Base-by-base conservation (phyloP, 2,113 vertebrate species). In the Narcine bancroftii region DNA sequence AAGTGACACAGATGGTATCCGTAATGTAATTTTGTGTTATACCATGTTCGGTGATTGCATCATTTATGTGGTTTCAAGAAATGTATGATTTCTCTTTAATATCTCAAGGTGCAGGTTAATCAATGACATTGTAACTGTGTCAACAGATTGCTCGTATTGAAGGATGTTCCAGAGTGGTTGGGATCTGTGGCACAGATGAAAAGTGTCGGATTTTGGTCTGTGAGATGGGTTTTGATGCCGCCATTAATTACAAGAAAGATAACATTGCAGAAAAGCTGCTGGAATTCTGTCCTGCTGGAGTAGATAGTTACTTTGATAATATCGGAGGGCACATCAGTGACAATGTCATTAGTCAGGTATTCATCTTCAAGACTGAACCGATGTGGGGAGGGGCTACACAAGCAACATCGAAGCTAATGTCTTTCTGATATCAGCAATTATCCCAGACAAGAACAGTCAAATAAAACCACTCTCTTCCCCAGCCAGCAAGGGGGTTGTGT, bases 281-380 rank as follows among this genome's bases (percentile, higher is more conserved):
- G 92, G 94, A 97, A 75, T 93, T 95, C 89, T 99, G 98, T 93
- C 97, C 98, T 0, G 93, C 92, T 0, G 98, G 98, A 77, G 96
- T 99, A 76, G 97, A 99, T 93, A 93, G 98, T 93, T 99, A 99
- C 94, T 99, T 99, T 93, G 99, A 99, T 94, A 99, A 99, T 24
- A 98, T 99, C 79, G 99, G 98, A 15, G 99, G 99, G 92, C 94
- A 96, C 92, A 96, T 98, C 95, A 99, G 98, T 26, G 96, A 99
- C 71, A 56, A 94, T 0, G 97, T 99, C 66, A 98, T 99, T 93
- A 93, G 93, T 93, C 96, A 97, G 95, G 97, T 97, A 93, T 36
- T 15, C 50, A 85, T 60, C 0, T 36, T 19, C n/a, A 85, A 33
- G 53, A 6, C 21, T 63, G 81, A 60, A 56, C 5, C 11, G 60